Conservation (phyloP, 1,140 invertebrate genomes). For the Papilio xuthus region DNA sequence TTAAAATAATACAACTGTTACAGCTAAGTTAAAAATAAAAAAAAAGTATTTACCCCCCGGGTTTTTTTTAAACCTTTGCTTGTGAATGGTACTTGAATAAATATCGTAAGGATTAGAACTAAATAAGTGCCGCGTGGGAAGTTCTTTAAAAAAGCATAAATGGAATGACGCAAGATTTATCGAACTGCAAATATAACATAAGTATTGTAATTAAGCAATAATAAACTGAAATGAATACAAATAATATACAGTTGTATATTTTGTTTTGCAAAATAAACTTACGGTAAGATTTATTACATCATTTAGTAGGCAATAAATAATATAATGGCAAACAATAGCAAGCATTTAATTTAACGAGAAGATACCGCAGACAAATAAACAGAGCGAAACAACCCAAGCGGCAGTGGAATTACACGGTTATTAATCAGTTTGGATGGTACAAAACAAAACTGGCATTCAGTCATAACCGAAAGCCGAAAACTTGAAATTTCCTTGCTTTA, state of each 20-base stretch:
- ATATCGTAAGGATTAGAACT: neutral
- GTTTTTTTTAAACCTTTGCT: too few species aligned
- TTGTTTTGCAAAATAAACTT: conserved; percentile 17
- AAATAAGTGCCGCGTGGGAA: neutral
- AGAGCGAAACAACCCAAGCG: conserved; percentile 30
- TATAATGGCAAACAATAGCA: conserved; percentile 32
- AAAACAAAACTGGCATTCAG: conserved; percentile 37
- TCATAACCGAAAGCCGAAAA: conserved; percentile 30
- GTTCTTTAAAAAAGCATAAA: neutral
- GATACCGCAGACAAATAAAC: conserved; percentile 37
- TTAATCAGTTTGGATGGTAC: conserved; percentile 39
- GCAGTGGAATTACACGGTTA: conserved; percentile 39
- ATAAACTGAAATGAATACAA: neutral
- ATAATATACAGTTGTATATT: neutral
- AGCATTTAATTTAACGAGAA: conserved; percentile 33
- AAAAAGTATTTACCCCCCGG: too few species aligned
- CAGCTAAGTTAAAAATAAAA: too few species aligned
- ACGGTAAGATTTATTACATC: conserved; percentile 22
- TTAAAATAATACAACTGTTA: too few species aligned
- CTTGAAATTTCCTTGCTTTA: conserved; percentile 1
- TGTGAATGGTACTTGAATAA: too few species aligned
- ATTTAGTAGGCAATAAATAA: conserved; percentile 25
- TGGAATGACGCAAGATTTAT: neutral
- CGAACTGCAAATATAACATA: neutral
- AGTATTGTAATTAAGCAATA: neutral